Evolutionary conservation across 2,113 vertebrate species (phyloP).

Genomic region (Sapajus apella): DNA sequence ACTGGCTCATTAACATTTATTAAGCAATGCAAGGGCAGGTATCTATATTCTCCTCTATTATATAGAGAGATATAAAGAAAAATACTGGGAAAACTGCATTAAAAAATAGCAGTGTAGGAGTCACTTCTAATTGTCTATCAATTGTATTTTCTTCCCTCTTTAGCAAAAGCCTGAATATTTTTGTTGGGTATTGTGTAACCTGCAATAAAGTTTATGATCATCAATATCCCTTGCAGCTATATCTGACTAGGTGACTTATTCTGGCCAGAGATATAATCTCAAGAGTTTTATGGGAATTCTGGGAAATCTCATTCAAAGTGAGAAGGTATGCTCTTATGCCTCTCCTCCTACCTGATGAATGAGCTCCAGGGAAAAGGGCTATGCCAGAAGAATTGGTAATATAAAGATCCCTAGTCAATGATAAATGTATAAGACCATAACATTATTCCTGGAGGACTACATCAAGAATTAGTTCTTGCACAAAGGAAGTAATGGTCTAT

Average conservation of each 20-base stretch:
- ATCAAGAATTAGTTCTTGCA: neutral
- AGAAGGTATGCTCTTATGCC: neutral
- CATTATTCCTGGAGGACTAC: neutral
- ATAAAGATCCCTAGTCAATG: neutral
- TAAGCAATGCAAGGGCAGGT: neutral
- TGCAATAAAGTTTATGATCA: neutral
- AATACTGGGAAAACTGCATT: neutral
- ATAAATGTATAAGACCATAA: neutral
- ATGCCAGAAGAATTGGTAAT: neutral
- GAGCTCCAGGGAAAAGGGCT: neutral
- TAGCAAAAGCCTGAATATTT: neutral
- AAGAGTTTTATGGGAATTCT: neutral
- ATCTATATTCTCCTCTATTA: neutral
- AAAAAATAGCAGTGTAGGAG: neutral
- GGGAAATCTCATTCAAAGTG: neutral
- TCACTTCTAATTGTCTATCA: neutral
- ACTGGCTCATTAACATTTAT: neutral
- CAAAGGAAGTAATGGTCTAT: neutral
- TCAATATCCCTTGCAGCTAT: neutral
- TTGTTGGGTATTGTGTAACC: neutral
- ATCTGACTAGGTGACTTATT: neutral
- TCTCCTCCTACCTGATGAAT: neutral
- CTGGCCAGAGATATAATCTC: neutral
- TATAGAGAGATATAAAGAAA: neutral
- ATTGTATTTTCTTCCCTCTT: neutral